phyloP scores from a whole-genome alignment of 2,888 invertebrate species.

The Dynastes maya region DNA sequence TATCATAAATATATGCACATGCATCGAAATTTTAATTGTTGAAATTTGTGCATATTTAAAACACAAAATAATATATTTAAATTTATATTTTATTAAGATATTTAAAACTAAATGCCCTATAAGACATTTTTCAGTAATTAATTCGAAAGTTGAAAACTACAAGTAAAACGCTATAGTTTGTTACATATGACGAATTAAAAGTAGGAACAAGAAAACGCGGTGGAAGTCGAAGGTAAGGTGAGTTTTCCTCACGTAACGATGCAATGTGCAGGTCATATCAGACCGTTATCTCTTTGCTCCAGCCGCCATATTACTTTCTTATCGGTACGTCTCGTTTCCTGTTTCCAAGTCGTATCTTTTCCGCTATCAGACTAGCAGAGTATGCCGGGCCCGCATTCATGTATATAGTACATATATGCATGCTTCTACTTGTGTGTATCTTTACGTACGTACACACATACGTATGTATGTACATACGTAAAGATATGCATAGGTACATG shows the following conservation, averaged over 20 bases:
- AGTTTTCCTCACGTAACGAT: constrained; percentile 56
- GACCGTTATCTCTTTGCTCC: constrained; percentile 67
- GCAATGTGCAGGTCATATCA: constrained; percentile 66
- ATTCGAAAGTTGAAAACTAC: too few species aligned
- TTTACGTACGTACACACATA: constrained; percentile 3
- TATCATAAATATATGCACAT: too few species aligned
- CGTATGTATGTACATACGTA: not conserved
- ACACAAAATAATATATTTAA: too few species aligned
- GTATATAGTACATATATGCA: constrained; percentile 23
- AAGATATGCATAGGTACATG: not conserved
- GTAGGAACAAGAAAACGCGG: constrained; percentile 13
- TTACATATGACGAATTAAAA: not conserved
- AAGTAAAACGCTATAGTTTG: not conserved
- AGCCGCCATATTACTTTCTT: constrained; percentile 70
- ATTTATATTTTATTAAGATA: too few species aligned
- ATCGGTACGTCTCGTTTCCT: constrained; percentile 69
- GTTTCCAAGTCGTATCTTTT: constrained; percentile 69
- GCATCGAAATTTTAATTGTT: too few species aligned
- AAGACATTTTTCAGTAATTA: too few species aligned
- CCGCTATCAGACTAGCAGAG: constrained; percentile 66
- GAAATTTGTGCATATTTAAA: too few species aligned
- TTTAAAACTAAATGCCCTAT: too few species aligned
- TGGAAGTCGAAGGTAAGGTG: constrained; percentile 39
- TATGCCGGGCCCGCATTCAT: constrained; percentile 59
- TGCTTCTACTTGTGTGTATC: constrained; percentile 23